Conservation (phyloP, 2,797 vertebrate genomes). For the Clarias platycephalus region DNA sequence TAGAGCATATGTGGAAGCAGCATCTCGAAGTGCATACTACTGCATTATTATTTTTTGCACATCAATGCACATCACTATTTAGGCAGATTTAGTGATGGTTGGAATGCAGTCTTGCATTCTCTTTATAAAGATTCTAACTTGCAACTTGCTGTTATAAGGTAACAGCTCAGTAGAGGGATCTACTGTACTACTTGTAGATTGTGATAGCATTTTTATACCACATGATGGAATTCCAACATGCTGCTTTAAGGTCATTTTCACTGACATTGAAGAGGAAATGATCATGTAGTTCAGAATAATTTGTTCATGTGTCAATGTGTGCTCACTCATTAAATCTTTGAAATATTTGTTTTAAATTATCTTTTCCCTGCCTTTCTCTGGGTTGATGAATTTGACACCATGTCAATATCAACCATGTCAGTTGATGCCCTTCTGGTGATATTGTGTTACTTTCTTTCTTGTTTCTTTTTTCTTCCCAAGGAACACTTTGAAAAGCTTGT, state of each 20-base stretch:
- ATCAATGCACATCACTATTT: background rate
- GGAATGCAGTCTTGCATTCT: background rate
- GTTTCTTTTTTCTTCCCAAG: conserved; percentile 73
- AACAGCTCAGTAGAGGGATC: background rate
- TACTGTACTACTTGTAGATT: background rate
- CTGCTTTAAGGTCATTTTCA: background rate
- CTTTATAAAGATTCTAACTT: background rate
- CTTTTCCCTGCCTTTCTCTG: background rate
- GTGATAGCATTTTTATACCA: background rate
- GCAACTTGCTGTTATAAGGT: background rate
- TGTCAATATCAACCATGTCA: conserved; percentile 47
- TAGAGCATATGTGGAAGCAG: no score
- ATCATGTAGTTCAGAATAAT: background rate
- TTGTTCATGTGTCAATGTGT: background rate
- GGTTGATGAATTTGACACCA: conserved; percentile 46
- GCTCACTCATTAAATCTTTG: background rate
- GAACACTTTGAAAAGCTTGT: conserved; percentile 87
- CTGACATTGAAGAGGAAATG: background rate
- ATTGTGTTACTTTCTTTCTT: conserved; percentile 82
- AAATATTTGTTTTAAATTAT: background rate
- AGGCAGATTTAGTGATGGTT: background rate
- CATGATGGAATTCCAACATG: background rate
- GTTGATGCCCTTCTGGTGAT: conserved; percentile 79
- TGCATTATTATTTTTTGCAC: background rate
- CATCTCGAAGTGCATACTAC: background rate